Evolutionary conservation across 2,113 vertebrate species (phyloP), one percentile per base, ranked within the genome.

Genomic region (Macrotus californicus): DNA sequence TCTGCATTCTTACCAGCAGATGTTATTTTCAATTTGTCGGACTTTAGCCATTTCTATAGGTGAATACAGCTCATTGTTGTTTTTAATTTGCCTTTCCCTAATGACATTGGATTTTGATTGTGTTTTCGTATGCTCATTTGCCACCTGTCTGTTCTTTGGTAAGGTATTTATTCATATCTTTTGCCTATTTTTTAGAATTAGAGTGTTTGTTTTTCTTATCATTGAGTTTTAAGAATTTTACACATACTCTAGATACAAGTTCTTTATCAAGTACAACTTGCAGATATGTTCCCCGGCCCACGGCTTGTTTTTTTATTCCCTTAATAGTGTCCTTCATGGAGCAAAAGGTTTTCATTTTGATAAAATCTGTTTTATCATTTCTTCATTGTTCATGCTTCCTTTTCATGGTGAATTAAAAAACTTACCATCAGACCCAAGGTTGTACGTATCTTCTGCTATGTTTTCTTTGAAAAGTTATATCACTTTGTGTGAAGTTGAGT

Each of bases 21-120:
- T 31, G 16, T 86, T 69, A 59, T 79, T 70, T 87, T 93, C 75
- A 70, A 5, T 72, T 24, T 59, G 80, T 61, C 72, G 66, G n/a
- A 59, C 1, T 39, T 93, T 50, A 93, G 84, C n/a, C 19, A 50
- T 72, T 72, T 81, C 26, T 61, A 41, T 26, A 72, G 41, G n/a
- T 81, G 18, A 29, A n/a, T 31, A 61, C 59, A 56, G 59, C 41
- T 61, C 43, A 81, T 29, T 54, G 29, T 67, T 39, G 36, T 77
- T 77, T 92, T 77, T 83, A 83, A 91, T 91, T 86, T 87, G 75
- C 84, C 43, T 72, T 87, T 87, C 75, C 26, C 43, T 61, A 93
- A 87, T 72, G 41, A 52, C 0, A 34, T 41, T 87, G 41, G 73
- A 24, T 70, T 93, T 93, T 93, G 43, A 70, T 93, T 52, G 48